Evolutionary conservation across 2,797 vertebrate genomes (phyloP).

Genomic region (Parotocinclus haroldoi): DNA sequence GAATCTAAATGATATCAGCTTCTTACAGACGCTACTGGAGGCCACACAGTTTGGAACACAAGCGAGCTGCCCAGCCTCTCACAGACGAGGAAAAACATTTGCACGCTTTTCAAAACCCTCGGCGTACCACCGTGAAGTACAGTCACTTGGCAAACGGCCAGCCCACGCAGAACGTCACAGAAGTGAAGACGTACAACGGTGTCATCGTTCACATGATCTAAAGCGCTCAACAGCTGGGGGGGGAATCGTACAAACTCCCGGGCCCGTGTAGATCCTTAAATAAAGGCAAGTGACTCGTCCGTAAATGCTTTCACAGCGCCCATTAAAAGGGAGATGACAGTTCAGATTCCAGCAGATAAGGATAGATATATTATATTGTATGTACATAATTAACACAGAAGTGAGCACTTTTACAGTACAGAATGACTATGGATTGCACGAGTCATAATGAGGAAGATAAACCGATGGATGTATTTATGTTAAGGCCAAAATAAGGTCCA

Average conservation of each 20-base stretch:
- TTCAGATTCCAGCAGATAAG: too few species aligned
- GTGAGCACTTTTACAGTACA: too few species aligned
- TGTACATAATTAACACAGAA: too few species aligned
- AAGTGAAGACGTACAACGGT: slow-evolving; percentile 39
- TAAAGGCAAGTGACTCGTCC: too few species aligned
- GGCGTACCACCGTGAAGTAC: not conserved
- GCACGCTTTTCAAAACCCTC: not conserved
- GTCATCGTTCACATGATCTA: slow-evolving; percentile 15
- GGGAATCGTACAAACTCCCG: not conserved
- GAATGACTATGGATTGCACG: too few species aligned
- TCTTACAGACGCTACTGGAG: slow-evolving; percentile 51
- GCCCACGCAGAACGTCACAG: slow-evolving; percentile 8
- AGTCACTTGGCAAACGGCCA: not conserved
- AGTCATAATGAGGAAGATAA: too few species aligned
- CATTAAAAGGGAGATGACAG: too few species aligned
- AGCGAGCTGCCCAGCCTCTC: slow-evolving; percentile 43
- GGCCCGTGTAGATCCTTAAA: not conserved
- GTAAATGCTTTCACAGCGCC: too few species aligned
- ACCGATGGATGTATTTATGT: too few species aligned
- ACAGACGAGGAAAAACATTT: slow-evolving; percentile 44
- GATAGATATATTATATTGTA: too few species aligned
- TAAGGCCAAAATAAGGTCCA: too few species aligned
- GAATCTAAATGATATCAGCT: not conserved
- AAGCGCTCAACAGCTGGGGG: slow-evolving; percentile 2
- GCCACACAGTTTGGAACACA: slow-evolving; percentile 50